Evolutionary conservation across 2,888 invertebrate species (phyloP).

Genomic region (Xestia c-nigrum): DNA sequence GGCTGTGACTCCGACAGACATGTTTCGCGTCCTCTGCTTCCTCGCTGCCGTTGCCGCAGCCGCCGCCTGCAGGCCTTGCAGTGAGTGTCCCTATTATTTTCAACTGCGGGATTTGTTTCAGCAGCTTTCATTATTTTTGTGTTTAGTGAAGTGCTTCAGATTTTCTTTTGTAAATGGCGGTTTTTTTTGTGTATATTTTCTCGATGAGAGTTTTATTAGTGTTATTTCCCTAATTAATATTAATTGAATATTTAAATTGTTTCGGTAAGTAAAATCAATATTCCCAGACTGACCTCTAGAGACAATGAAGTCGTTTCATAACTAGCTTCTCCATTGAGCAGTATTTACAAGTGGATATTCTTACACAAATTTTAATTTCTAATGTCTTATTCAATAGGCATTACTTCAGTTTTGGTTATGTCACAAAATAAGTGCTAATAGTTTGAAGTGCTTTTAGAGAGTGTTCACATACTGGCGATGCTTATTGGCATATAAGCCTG

Average conservation of each 20-base stretch:
- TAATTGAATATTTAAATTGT: conserved; percentile 11
- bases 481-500: conserved; percentile 61
- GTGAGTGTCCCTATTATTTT: conserved; percentile 80
- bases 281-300: conserved; percentile 3
- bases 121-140: conserved; percentile 47
- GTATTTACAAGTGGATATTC: conserved; percentile 46
- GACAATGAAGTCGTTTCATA: conserved; percentile 35
- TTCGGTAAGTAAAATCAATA: conserved; percentile 47
- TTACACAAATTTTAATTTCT: conserved; percentile 71
- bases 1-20: conserved; percentile 86
- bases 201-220: conserved; percentile 5
- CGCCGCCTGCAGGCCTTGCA: conserved; percentile 87
- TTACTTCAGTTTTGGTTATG: conserved; percentile 77
- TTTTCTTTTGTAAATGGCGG: background rate
- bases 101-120: conserved; percentile 43
- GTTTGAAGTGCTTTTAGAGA: conserved; percentile 81
- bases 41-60: conserved; percentile 80
- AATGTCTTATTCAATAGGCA: conserved; percentile 71
- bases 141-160: conserved; percentile 58
- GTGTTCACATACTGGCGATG: conserved; percentile 66
- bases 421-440: conserved; percentile 79
- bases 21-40: conserved; percentile 86
- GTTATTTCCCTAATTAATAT: conserved; percentile 19
- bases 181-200: background rate
- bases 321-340: conserved; percentile 24